Evolutionary conservation across 2,888 invertebrate species (phyloP).

Genomic region (Drepana falcataria): DNA sequence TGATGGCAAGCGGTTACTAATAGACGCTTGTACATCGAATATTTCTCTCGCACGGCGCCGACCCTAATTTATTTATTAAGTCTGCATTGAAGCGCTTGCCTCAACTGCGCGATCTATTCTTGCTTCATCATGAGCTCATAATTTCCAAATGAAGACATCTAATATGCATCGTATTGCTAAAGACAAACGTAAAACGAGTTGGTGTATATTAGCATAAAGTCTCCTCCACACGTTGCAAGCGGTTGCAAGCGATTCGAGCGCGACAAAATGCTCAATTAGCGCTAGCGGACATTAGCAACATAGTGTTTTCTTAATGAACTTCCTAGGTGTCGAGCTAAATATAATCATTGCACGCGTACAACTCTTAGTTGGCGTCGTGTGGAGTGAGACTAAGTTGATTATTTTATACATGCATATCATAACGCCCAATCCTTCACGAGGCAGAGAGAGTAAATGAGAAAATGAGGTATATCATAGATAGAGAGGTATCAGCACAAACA

Average conservation of each 20-base stretch:
- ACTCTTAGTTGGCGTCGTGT: conserved; percentile 12
- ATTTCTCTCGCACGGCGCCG: too few relatives aligned
- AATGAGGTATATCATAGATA: too few relatives aligned
- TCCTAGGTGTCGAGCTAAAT: conserved; percentile 53
- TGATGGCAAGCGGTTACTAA: too few relatives aligned
- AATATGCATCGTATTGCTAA: background rate
- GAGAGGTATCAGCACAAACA: too few relatives aligned
- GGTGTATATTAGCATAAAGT: conserved; percentile 4
- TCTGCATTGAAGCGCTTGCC: too few relatives aligned
- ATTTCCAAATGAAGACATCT: background rate
- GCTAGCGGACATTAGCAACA: conserved; percentile 40
- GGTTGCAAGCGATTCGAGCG: conserved; percentile 6
- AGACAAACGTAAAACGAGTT: background rate
- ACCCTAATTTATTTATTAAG: too few relatives aligned
- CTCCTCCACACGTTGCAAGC: conserved; percentile 6
- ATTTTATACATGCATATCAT: background rate
- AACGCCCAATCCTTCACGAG: too few relatives aligned
- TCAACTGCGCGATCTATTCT: too few relatives aligned
- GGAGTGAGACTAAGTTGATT: conserved; percentile 18
- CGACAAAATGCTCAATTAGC: conserved; percentile 42
- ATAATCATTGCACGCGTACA: conserved; percentile 25
- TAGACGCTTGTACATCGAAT: too few relatives aligned
- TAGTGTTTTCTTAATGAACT: conserved; percentile 46
- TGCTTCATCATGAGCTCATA: background rate
- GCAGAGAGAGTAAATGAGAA: too few relatives aligned